Evolutionary conservation across 1,140 invertebrate species (phyloP).

Genomic region (Amyelois transitella): DNA sequence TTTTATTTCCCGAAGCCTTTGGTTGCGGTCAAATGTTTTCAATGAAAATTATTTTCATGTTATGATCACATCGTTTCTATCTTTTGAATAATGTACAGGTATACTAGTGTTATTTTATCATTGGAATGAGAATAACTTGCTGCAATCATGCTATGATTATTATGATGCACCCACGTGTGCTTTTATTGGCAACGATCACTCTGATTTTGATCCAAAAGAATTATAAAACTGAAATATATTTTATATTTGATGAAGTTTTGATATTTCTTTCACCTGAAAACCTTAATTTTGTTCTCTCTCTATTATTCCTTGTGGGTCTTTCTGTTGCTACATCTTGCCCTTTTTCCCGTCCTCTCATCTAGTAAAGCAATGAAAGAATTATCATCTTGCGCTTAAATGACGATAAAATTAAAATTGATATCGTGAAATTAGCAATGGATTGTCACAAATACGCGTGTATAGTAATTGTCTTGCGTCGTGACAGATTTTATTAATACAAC

Average conservation of each 20-base stretch:
- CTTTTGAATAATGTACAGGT: background rate
- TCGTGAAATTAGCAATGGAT: background rate
- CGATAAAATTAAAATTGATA: background rate
- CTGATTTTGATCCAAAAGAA: background rate
- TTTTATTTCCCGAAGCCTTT: too few species aligned
- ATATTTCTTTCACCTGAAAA: too few species aligned
- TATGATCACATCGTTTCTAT: background rate
- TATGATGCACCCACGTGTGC: background rate
- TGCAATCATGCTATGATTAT: background rate
- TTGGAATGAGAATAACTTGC: background rate
- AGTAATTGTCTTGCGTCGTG: background rate
- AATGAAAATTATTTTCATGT: background rate
- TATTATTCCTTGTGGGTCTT: too few species aligned
- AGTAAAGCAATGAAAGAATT: too few species aligned
- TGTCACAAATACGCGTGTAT: background rate
- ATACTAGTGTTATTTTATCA: background rate
- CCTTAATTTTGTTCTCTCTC: too few species aligned
- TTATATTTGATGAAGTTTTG: too few species aligned
- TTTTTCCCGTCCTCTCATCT: too few species aligned
- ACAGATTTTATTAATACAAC: constrained; percentile 5
- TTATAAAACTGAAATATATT: too few species aligned
- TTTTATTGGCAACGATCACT: background rate
- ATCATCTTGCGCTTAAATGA: background rate
- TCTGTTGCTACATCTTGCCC: too few species aligned
- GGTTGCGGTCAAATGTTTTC: background rate